Evolutionary conservation across 2,797 vertebrate genomes (phyloP).

Genomic region (Urocyon cinereoargenteus): DNA sequence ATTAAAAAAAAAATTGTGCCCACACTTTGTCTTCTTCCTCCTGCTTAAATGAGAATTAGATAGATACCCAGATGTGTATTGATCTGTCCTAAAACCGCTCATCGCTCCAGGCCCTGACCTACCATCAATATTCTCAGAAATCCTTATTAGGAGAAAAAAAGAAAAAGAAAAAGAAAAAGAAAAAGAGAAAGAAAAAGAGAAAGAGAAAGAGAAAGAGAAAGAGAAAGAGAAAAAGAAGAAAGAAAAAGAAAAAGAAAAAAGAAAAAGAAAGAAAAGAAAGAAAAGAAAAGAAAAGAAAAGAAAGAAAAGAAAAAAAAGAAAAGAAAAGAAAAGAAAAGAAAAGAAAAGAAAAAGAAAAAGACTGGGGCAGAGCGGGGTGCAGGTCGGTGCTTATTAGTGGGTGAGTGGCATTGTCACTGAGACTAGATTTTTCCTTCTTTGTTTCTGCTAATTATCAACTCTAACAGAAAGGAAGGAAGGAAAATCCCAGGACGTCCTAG

Average conservation of each 20-base stretch:
- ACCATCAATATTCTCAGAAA: background rate
- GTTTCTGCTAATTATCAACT: constrained; percentile 17
- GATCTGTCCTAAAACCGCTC: background rate
- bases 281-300: too few relatives aligned
- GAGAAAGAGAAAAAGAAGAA: fast-evolving
- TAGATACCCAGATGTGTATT: background rate
- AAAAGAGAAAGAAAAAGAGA: background rate
- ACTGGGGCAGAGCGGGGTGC: background rate
- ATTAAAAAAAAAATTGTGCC: background rate
- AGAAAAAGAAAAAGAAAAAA: too few relatives aligned
- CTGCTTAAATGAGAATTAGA: background rate
- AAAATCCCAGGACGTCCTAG: background rate
- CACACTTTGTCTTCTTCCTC: background rate
- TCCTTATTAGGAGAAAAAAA: background rate
- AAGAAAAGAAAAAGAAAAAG: background rate
- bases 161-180: background rate
- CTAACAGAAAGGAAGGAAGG: background rate
- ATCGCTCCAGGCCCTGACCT: background rate
- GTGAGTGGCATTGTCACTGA: background rate
- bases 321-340: too few relatives aligned
- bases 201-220: too few relatives aligned
- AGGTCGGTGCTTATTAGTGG: background rate
- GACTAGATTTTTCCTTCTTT: background rate
- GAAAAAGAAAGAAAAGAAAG: too few relatives aligned
- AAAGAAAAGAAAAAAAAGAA: too few relatives aligned